These are phyloP conservation scores for Hemicentrotus pulcherrimus DNA, from an alignment of 35 echinoderm and acorn worm genomes.

Conservation along the genomic window DNA sequence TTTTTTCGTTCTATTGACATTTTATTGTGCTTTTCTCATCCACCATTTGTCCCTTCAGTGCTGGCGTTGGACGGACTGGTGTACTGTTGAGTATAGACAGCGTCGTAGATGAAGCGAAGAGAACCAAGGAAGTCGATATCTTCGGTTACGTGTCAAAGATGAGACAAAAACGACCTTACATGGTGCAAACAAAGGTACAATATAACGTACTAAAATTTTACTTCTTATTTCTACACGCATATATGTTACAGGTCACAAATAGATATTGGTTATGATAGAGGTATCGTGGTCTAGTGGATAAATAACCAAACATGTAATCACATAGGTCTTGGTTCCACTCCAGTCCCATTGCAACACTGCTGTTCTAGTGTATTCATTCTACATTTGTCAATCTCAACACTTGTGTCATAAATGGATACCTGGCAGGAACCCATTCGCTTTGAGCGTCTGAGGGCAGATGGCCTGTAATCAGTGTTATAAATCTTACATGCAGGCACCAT, in stretches of 20 bases:
- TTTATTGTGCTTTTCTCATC: too few relatives aligned
- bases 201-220: background rate
- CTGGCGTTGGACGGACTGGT: conserved; percentile 8
- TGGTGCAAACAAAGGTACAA: conserved; percentile 15
- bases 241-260: background rate
- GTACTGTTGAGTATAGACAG: background rate
- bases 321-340: background rate
- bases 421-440: too few relatives aligned
- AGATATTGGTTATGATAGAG: background rate
- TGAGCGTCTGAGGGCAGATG: too few relatives aligned
- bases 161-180: background rate
- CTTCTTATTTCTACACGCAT: background rate
- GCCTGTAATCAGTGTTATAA: too few relatives aligned
- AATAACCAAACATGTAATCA: background rate
- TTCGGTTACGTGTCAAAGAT: background rate
- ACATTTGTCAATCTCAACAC: too few relatives aligned
- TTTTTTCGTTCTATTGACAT: too few relatives aligned
- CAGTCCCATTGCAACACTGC: background rate
- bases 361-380: background rate
- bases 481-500: too few relatives aligned
- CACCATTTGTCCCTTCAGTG: background rate
- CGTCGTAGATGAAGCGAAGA: background rate
- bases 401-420: too few relatives aligned
- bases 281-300: background rate
- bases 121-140: background rate